Evolutionary conservation across 1,140 invertebrate species (phyloP).

Genomic region (Olivierus martensii): DNA sequence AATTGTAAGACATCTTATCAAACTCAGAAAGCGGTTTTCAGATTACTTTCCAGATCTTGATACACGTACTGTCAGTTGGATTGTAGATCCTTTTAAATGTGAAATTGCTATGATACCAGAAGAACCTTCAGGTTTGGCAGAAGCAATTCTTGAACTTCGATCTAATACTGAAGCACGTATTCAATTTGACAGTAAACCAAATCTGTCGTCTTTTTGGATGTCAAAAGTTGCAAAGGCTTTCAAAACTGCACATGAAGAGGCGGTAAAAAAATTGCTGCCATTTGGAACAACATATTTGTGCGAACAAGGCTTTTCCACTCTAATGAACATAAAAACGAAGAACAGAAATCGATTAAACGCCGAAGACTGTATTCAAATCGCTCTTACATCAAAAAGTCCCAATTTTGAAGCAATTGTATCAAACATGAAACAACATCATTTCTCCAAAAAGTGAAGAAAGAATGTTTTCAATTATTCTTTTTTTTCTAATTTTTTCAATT

Average conservation of each 20-base stretch:
- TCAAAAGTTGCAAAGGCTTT: conserved; percentile 7
- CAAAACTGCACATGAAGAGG: conserved; percentile 19
- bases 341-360: conserved; percentile 1
- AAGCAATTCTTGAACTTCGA: background rate
- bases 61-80: background rate
- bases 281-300: background rate
- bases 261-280: conserved; percentile 28
- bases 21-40: background rate
- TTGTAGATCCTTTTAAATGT: conserved; percentile 1
- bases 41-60: conserved; percentile 10
- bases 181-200: conserved; percentile 13
- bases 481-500: too few species aligned
- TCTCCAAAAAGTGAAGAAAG: too few species aligned
- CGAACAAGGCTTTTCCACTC: conserved; percentile 1
- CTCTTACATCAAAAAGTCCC: background rate
- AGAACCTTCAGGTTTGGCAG: background rate
- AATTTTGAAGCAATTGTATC: background rate
- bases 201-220: conserved; percentile 6
- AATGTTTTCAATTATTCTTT: too few species aligned
- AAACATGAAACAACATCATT: background rate
- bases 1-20: conserved; percentile 1
- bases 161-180: background rate
- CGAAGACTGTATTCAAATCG: background rate
- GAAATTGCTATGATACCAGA: background rate
- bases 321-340: background rate